A percentile compares a stretch with the other conserved stretches of the same genome.
Evolutionary conservation across 37 sponge, comb jelly and placozoan species (phyloP).

Genomic region (Axinella damicornis): DNA sequence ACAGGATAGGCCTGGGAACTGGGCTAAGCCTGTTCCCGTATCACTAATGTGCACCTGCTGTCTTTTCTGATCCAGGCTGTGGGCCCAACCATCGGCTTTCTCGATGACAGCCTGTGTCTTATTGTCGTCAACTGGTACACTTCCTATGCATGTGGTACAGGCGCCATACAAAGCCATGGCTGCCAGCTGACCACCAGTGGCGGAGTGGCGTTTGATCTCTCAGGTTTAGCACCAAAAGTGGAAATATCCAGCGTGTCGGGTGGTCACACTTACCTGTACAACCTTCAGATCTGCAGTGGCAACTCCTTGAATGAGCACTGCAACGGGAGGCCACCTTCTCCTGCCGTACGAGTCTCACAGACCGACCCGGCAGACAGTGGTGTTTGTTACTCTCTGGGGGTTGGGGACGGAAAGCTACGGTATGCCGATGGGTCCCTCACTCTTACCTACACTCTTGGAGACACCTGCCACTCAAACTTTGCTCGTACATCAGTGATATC

Average conservation of each 20-base stretch:
- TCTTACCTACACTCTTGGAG: conserved; percentile 57
- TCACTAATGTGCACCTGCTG: too few relatives aligned
- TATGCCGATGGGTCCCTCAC: conserved; percentile 67
- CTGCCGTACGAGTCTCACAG: conserved; percentile 26
- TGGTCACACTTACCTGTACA: conserved; percentile 18
- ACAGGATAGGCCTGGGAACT: too few relatives aligned
- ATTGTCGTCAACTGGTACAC: conserved; percentile 61
- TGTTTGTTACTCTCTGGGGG: conserved; percentile 51
- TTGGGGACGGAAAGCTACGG: conserved; percentile 31
- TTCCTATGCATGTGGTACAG: conserved; percentile 48
- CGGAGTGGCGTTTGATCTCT: conserved; percentile 49
- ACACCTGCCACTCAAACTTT: conserved; percentile 59
- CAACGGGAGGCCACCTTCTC: not conserved
- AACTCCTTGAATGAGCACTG: conserved; percentile 6
- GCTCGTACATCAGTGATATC: conserved; percentile 65
- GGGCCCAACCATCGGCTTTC: conserved; percentile 45
- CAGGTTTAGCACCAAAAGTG: conserved; percentile 3
- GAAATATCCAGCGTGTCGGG: not conserved
- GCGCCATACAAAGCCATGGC: conserved; percentile 25
- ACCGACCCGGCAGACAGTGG: not conserved
- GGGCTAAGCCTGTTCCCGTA: too few relatives aligned
- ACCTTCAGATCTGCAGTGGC: conserved; percentile 47
- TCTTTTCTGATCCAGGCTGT: too few relatives aligned
- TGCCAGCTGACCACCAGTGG: conserved; percentile 33
- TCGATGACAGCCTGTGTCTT: conserved; percentile 50